Evolutionary conservation across 2,797 vertebrate genomes (phyloP).

Genomic region (Odontamblyopus lacepedii): DNA sequence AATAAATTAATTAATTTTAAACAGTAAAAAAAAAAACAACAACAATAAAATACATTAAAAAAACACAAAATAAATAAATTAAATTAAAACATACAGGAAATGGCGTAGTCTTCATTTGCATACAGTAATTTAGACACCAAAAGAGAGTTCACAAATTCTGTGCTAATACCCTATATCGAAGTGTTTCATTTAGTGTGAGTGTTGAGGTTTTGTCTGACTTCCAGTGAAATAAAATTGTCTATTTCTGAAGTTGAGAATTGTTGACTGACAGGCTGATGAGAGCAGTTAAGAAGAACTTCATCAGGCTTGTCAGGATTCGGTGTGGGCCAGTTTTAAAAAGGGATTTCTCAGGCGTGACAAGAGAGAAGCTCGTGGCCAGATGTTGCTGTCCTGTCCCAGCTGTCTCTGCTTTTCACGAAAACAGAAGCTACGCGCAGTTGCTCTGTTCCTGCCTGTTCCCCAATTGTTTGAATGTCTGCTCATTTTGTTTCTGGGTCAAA

Average conservation of each 20-base stretch:
- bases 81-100: too few relatives aligned
- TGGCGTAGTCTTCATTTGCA: too few relatives aligned
- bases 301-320: conserved; percentile 52
- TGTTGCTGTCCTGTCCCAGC: conserved; percentile 61
- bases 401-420: conserved; percentile 50
- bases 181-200: too few relatives aligned
- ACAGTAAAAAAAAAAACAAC: too few relatives aligned
- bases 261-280: conserved; percentile 57
- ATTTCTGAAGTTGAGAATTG: conserved; percentile 46
- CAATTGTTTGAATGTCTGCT: conserved; percentile 11
- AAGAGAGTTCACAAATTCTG: too few relatives aligned
- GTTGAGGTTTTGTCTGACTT: too few relatives aligned
- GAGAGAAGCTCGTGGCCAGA: conserved; percentile 54
- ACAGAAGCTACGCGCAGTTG: conserved; percentile 26
- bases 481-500: conserved; percentile 16
- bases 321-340: conserved; percentile 49
- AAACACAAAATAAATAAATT: too few relatives aligned
- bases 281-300: conserved; percentile 50
- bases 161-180: too few relatives aligned
- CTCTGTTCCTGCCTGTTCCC: conserved; percentile 41
- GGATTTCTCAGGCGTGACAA: conserved; percentile 61
- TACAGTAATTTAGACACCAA: too few relatives aligned
- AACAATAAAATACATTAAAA: too few relatives aligned
- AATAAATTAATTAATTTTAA: too few relatives aligned
- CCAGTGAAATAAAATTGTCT: conserved; percentile 31